phyloP scores from a whole-genome alignment of 2,888 invertebrate species.

The Scrobipalpa costella region DNA sequence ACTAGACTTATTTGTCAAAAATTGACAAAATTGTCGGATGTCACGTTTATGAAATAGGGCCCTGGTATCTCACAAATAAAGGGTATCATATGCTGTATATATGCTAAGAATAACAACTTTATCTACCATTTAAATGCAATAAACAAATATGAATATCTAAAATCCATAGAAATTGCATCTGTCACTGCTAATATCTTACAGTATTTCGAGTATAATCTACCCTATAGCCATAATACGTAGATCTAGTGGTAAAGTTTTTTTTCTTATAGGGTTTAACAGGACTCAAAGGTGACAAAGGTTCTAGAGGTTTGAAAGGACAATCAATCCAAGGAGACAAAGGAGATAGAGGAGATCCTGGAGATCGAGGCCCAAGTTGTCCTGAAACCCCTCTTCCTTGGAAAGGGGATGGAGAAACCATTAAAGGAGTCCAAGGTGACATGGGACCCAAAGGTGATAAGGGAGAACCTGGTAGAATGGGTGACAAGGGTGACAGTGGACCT shows the following conservation, averaged over 20 bases:
- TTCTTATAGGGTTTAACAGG: slow-evolving; percentile 84
- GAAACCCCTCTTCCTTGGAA: slow-evolving; percentile 47
- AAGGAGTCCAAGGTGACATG: slow-evolving; percentile 70
- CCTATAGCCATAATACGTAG: too few species aligned
- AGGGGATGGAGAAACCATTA: slow-evolving; percentile 66
- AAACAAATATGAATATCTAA: too few species aligned
- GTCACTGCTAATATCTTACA: too few species aligned
- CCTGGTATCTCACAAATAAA: too few species aligned
- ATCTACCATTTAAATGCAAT: too few species aligned
- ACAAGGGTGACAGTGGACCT: slow-evolving; percentile 86
- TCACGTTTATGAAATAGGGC: too few species aligned
- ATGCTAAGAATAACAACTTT: too few species aligned
- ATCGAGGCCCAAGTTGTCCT: slow-evolving; percentile 71
- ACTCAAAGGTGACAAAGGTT: slow-evolving; percentile 85
- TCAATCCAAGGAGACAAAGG: slow-evolving; percentile 81
- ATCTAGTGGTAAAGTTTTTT: not conserved
- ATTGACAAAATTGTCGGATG: too few species aligned
- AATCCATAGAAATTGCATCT: too few species aligned
- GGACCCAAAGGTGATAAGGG: slow-evolving; percentile 84
- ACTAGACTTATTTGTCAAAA: too few species aligned
- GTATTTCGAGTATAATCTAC: too few species aligned
- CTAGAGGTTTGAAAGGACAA: slow-evolving; percentile 82
- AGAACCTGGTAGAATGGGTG: slow-evolving; percentile 82
- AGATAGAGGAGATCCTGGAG: slow-evolving; percentile 80
- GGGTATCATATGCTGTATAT: too few species aligned